phyloP scores from a whole-genome alignment of 2,797 vertebrate genomes.

The Paratrypauchen microcephalus region DNA sequence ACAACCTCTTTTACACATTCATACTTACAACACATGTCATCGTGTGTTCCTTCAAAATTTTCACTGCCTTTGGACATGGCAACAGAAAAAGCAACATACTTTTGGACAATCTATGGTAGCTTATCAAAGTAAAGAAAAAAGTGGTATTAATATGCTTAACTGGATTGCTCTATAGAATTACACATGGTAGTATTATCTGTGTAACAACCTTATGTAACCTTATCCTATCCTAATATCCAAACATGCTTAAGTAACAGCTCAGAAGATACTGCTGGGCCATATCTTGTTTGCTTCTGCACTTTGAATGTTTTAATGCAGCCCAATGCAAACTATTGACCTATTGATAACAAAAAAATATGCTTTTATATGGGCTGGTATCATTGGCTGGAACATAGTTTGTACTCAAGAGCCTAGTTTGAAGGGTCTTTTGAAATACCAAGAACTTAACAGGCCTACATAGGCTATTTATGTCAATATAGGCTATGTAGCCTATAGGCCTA shows the following conservation, averaged over 20 bases:
- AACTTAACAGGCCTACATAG: not conserved
- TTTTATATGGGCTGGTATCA: not conserved
- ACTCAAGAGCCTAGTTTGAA: not conserved
- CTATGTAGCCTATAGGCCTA: too few species aligned
- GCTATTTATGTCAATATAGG: not conserved
- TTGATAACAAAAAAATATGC: not conserved
- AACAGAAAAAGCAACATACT: not conserved
- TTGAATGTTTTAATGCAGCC: not conserved
- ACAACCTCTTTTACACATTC: not conserved
- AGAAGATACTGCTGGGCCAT: not conserved
- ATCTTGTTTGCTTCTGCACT: not conserved
- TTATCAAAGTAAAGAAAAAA: not conserved
- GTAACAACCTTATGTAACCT: not conserved
- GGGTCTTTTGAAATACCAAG: not conserved
- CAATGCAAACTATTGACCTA: not conserved
- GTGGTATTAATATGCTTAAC: not conserved
- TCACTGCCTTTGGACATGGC: not conserved
- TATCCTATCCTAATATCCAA: not conserved
- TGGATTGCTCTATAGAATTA: not conserved
- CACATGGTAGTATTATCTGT: not conserved
- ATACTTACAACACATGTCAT: slow-evolving; percentile 1
- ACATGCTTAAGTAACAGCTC: not conserved
- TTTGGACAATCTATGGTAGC: not conserved
- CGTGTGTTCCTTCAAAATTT: not conserved
- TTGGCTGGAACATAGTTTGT: not conserved